Percentiles rank a stretch among this genome's conserved stretches.
Evolutionary conservation across 2,113 vertebrate species (phyloP).

Genomic region (Syngnathus scovelli): DNA sequence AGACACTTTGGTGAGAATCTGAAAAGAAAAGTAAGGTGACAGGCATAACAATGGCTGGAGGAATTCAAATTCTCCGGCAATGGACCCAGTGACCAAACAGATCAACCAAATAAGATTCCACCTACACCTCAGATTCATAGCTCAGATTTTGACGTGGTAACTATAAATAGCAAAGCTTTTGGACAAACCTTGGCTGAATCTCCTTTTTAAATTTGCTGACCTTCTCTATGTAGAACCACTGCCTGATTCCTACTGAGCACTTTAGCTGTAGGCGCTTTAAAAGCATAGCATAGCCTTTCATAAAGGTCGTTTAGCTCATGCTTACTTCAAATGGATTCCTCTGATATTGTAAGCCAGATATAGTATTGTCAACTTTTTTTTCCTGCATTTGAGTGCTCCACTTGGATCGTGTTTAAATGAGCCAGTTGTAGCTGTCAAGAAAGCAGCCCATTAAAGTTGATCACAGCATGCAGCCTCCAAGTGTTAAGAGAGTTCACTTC

Average conservation of each 20-base stretch:
- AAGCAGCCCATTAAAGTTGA: constrained; percentile 22
- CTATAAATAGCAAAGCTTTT: too few species aligned
- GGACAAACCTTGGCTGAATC: too few species aligned
- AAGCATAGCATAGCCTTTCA: constrained; percentile 10
- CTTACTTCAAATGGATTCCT: background rate
- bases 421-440: constrained; percentile 17
- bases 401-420: background rate
- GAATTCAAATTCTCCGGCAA: too few species aligned
- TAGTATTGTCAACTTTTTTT: background rate
- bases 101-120: too few species aligned
- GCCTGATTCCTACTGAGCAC: constrained; percentile 41
- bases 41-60: too few species aligned
- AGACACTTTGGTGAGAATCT: too few species aligned
- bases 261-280: constrained; percentile 22
- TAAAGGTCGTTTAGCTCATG: constrained; percentile 1
- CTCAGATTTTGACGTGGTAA: too few species aligned
- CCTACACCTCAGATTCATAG: too few species aligned
- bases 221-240: background rate
- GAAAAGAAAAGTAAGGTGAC: too few species aligned
- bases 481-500: too few species aligned
- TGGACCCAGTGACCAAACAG: too few species aligned
- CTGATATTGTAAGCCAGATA: background rate
- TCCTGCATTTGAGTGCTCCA: background rate
- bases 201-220: too few species aligned
- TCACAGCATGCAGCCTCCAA: constrained; percentile 10